Evolutionary conservation across 2,113 vertebrate species (phyloP), one percentile per base, ranked within the genome.

Genomic region (Eretmochelys imbricata): DNA sequence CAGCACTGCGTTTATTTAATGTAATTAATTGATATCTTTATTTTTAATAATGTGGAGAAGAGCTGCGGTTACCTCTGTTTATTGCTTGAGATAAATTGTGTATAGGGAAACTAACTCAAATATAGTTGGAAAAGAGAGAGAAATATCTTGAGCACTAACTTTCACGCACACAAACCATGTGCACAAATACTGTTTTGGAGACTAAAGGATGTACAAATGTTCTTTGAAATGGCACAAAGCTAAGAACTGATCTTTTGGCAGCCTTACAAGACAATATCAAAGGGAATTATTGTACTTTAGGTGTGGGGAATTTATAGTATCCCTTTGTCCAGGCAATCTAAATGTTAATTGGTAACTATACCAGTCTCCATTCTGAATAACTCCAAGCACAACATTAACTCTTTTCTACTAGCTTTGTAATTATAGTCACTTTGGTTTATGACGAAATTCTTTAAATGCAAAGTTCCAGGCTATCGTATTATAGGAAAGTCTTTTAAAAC

Each of bases 301-400:
- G 24, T 49, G 1, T 93, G 82, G 69, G 65, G 49, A 91, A 97
- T 97, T 96, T 96, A 97, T 95, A 88, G 38, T 51, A 86, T 94
- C 78, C 55, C 51, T 91, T 96, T 95, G 72, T 97, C 90, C 80
- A 94, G 91, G 93, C 95, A 96, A 95, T 97, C 88, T 97, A 95
- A 95, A 94, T 97, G 88, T 96, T 97, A 97, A 97, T 91, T 93
- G 90, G 84, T 94, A 93, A 90, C 78, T 78, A 48, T 84, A 95
- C 89, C 50, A 81, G 69, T 90, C 92, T 94, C 69, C 84, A 89
- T 89, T 93, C 96, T 95, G 96, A 93, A 48, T 94, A 94, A 85
- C 88, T 94, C 85, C 69, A 83, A 93, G 90, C 35, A 80, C n/a
- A 87, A 51, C 91, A 69, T 91, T 93, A 89, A 49, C 82, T 94